Evolutionary conservation across 2,113 vertebrate species (phyloP).

Genomic region (Rhodinocichla rosea): DNA sequence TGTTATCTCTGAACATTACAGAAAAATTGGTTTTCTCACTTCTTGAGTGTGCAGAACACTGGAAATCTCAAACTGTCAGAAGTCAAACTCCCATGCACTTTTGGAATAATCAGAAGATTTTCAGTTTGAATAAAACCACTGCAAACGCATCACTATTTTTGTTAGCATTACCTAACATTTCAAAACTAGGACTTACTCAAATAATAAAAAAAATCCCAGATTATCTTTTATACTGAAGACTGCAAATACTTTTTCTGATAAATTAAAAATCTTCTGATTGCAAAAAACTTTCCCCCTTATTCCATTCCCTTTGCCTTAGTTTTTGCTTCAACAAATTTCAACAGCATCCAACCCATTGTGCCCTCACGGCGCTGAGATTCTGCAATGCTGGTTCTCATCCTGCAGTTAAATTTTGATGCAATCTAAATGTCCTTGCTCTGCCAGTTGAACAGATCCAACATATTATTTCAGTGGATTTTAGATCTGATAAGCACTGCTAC

Average conservation of each 20-base stretch:
- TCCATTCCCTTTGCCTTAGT: background rate
- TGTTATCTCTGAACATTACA: background rate
- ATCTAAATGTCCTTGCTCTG: background rate
- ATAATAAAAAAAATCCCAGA: background rate
- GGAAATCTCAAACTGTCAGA: background rate
- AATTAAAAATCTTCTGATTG: background rate
- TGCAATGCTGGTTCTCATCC: background rate
- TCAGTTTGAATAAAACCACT: background rate
- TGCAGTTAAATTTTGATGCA: background rate
- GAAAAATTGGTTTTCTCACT: background rate
- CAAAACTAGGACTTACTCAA: background rate
- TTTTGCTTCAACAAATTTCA: background rate
- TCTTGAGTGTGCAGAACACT: background rate
- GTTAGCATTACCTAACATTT: background rate
- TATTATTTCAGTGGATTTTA: background rate
- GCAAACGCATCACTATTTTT: background rate
- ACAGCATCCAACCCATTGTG: background rate
- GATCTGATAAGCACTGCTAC: background rate
- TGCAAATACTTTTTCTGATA: background rate
- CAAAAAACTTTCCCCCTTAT: background rate
- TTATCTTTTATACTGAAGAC: background rate
- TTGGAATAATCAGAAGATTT: background rate
- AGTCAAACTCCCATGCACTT: background rate
- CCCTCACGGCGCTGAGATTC: fast-evolving
- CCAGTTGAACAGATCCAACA: background rate